Evolutionary conservation across 2,888 invertebrate species (phyloP), one percentile per base, ranked within the genome.

Genomic region (Deilephila porcellus): DNA sequence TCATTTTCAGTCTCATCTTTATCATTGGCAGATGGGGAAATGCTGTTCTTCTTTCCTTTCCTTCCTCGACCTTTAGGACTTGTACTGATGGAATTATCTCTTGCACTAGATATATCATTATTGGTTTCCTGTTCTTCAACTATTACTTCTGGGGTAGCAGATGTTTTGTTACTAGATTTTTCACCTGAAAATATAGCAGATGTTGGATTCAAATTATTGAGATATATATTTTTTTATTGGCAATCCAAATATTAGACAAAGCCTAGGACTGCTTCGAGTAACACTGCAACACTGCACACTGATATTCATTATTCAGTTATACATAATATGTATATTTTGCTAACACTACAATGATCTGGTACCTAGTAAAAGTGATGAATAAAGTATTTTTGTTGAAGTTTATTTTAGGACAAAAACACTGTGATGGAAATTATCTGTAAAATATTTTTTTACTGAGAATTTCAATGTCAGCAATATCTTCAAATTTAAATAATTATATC

Each of bases 41-140:
- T 74, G 29, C 76, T 76, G 75, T 75, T 83, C 29, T 78, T 82
- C 71, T 76, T 79, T 60, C 74, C 79, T 76, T 78, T 84, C 74
- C 88, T 89, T 59, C 78, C 80, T 74, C 71, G 79, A 45, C 85
- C 67, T 71, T 86, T 79, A 17, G 88, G 87, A 74, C 86, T 88
- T 76, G 81, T 88, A 75, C 37, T 52, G 77, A 34, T 32, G 76
- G 75, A 52, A 79, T 75, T 76, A 45, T 80, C 78, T 73, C 45
- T 80, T 74, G 73, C 75, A 70, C 78, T 62, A 59, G 56, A 72
- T 14, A 78, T 76, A 71, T 75, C 78, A 74, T 79, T 84, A 74
- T 82, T 81, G 4, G 74, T 78, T 79, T 91, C 90, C 72, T 85
- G 77, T 83, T 92, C 91, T 80, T 93, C 92, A 70, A 77, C 71